Conservation (phyloP, 2,113 vertebrate genomes). For the Brachyhypopomus gauderio region DNA sequence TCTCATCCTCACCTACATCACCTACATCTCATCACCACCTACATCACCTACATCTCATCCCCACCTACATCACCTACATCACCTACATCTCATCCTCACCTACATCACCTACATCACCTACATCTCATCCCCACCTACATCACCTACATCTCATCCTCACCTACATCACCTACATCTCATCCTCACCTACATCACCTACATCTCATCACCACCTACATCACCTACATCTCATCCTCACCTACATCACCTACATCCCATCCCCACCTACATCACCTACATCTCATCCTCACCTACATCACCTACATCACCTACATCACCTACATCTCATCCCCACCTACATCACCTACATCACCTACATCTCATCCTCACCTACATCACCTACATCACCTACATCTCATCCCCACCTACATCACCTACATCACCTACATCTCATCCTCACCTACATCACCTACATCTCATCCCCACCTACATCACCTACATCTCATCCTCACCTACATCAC, state of each 20-base stretch:
- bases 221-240: background rate
- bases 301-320: no score
- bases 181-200: no score
- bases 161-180: background rate
- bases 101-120: background rate
- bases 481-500: no score
- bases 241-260: no score
- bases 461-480: background rate
- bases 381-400: background rate
- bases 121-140: constrained; percentile 4
- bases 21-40: no score
- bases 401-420: background rate
- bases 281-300: no score
- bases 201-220: no score
- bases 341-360: background rate
- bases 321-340: constrained; percentile 4
- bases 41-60: background rate
- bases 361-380: background rate
- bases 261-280: background rate
- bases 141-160: no score
- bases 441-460: no score
- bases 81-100: background rate
- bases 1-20: constrained; percentile 1
- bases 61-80: background rate
- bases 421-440: background rate